Percentiles rank a stretch among this genome's conserved stretches.
Evolutionary conservation across 1,140 invertebrate genomes (phyloP).

Genomic region (Pseudomyrmex pallidus): DNA sequence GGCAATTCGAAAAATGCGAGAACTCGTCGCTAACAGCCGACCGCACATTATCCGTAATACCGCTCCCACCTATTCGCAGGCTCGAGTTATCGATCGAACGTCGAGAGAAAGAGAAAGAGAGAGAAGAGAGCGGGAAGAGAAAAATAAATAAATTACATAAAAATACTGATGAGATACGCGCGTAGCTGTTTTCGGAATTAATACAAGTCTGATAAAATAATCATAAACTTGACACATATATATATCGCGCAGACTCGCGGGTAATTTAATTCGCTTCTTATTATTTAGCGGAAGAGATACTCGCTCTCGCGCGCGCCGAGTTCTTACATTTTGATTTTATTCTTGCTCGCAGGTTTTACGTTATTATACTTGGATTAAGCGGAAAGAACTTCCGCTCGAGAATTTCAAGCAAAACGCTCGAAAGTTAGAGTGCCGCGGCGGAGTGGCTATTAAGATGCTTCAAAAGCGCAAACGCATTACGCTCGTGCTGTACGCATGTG

Average conservation of each 20-base stretch:
- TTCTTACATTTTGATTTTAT: neutral
- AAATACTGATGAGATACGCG: neutral
- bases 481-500: neutral
- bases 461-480: constrained; percentile 32
- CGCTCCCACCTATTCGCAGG: neutral
- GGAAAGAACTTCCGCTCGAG: constrained; percentile 18
- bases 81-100: constrained; percentile 39
- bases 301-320: neutral
- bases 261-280: neutral
- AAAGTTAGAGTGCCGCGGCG: constrained; percentile 18
- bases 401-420: constrained; percentile 60
- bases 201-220: neutral
- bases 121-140: neutral
- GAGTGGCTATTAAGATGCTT: constrained; percentile 59
- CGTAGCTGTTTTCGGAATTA: neutral
- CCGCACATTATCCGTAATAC: constrained; percentile 33
- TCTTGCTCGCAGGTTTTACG: neutral
- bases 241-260: neutral
- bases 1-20: constrained; percentile 50
- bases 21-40: neutral
- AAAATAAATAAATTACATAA: constrained; percentile 33
- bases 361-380: constrained; percentile 49
- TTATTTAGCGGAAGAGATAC: neutral
- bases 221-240: neutral
- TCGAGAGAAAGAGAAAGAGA: constrained; percentile 1